phyloP scores from a whole-genome alignment of 2,797 vertebrate species.

The Galaxias olidus region DNA sequence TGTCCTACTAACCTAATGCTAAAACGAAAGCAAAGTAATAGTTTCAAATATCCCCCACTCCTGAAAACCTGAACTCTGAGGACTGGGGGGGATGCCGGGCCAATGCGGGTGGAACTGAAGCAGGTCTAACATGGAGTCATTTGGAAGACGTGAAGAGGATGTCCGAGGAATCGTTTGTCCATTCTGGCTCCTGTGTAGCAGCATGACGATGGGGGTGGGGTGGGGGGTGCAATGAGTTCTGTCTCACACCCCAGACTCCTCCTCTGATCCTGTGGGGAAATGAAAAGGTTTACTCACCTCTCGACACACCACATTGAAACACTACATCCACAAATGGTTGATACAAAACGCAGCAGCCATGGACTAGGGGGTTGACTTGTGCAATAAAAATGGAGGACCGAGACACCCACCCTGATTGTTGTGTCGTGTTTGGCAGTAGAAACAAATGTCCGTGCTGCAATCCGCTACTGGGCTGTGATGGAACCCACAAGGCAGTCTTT shows the following conservation, averaged over 20 bases:
- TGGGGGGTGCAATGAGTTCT: constrained; percentile 70
- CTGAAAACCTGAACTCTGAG: constrained; percentile 17
- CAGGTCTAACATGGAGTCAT: constrained; percentile 51
- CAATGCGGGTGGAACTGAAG: constrained; percentile 35
- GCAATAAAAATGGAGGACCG: background rate
- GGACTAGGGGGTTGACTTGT: background rate
- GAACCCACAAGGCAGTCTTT: constrained; percentile 63
- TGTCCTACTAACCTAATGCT: too few relatives aligned
- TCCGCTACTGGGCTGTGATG: constrained; percentile 63
- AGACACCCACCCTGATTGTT: constrained; percentile 85
- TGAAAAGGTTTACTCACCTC: constrained; percentile 38
- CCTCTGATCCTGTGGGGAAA: constrained; percentile 83
- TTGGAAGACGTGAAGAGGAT: constrained; percentile 52
- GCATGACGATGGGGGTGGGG: constrained; percentile 72
- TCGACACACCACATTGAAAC: background rate
- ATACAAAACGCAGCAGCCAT: background rate
- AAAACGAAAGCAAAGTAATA: too few relatives aligned
- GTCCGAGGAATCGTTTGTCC: constrained; percentile 65
- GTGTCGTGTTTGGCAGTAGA: constrained; percentile 82
- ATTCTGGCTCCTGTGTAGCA: constrained; percentile 75
- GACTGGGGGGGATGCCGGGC: constrained; percentile 40
- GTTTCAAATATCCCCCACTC: too few relatives aligned
- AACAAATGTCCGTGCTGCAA: constrained; percentile 73
- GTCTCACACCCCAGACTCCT: constrained; percentile 86
- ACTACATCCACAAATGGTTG: too few relatives aligned